Percentiles rank a stretch among this genome's conserved stretches.
Conservation (phyloP, 1,140 invertebrate species). For the Drosophila sulfurigaster region DNA sequence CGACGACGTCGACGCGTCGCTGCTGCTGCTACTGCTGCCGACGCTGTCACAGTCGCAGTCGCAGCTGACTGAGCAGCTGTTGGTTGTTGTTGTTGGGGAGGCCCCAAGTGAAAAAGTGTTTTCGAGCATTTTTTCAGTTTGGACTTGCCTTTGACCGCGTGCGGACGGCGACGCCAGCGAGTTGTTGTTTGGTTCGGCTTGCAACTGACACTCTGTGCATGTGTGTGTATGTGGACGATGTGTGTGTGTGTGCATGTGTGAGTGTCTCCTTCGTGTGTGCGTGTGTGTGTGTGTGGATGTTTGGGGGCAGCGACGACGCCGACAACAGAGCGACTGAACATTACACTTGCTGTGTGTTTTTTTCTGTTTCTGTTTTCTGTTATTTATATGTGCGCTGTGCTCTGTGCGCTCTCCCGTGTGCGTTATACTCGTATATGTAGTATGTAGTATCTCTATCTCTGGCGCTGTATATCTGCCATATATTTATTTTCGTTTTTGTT, state of each 20-base stretch:
- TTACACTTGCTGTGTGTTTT: constrained; percentile 53
- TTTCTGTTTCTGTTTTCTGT: constrained; percentile 1
- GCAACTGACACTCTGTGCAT: constrained; percentile 30
- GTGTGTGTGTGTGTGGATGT: constrained; percentile 18
- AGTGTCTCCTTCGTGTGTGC: constrained; percentile 14
- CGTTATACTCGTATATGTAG: constrained; percentile 39
- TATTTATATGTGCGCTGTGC: constrained; percentile 43
- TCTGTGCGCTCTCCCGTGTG: constrained; percentile 15
- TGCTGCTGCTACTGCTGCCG: not conserved
- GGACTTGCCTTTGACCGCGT: constrained; percentile 58
- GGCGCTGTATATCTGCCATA: not conserved
- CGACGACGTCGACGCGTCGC: no score
- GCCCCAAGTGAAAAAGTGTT: constrained; percentile 34
- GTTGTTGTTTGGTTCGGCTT: constrained; percentile 46
- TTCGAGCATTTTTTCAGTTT: constrained; percentile 46
- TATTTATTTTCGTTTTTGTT: constrained; percentile 57
- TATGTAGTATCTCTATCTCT: constrained; percentile 53
- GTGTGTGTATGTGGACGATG: constrained; percentile 16
- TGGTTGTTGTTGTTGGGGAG: not conserved
- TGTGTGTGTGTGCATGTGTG: constrained; percentile 29
- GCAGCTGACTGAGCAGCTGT: constrained; percentile 47
- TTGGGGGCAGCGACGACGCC: constrained; percentile 23
- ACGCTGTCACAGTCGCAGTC: constrained; percentile 12
- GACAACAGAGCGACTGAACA: constrained; percentile 16
- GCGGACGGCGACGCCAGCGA: constrained; percentile 55